Conservation (phyloP, 2,113 vertebrate genomes). For the Chaenocephalus aceratus region DNA sequence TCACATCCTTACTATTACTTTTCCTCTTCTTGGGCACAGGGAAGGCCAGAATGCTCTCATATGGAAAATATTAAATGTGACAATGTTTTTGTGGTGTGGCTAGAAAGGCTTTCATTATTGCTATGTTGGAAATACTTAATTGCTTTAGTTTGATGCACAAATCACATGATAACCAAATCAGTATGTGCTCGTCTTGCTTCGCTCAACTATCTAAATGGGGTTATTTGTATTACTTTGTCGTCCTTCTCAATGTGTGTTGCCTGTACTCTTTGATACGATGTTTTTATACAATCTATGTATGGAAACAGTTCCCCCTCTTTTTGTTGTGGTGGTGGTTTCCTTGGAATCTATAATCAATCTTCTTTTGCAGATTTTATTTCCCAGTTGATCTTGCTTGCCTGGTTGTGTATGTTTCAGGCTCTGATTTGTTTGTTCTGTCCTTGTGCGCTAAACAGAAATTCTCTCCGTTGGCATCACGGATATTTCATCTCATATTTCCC, state of each 20-base stretch:
- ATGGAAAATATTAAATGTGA: not conserved
- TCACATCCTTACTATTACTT: slow-evolving; percentile 32
- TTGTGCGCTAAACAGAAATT: not conserved
- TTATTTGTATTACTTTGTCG: not conserved
- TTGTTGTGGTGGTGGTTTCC: slow-evolving; percentile 4
- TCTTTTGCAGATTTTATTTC: slow-evolving; percentile 11
- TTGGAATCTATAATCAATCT: not conserved
- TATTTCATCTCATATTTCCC: slow-evolving; percentile 6
- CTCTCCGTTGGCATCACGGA: not conserved
- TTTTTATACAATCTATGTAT: not conserved
- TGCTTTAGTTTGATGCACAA: not conserved
- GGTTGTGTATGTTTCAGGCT: not conserved
- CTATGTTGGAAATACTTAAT: not conserved
- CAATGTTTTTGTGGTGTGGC: not conserved
- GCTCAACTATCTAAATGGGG: not conserved
- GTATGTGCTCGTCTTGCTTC: not conserved
- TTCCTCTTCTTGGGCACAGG: slow-evolving; percentile 19
- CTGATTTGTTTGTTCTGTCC: slow-evolving; percentile 2
- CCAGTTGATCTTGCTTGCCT: slow-evolving; percentile 17
- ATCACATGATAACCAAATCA: slow-evolving; percentile 6
- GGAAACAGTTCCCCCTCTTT: not conserved
- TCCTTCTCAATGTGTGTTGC: not conserved
- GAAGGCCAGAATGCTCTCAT: not conserved
- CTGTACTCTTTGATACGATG: not conserved
- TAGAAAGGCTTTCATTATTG: not conserved